These are phyloP conservation scores for Trissolcus basalis DNA, from an alignment of 1,140 invertebrate genomes.

Conservation along the genomic window DNA sequence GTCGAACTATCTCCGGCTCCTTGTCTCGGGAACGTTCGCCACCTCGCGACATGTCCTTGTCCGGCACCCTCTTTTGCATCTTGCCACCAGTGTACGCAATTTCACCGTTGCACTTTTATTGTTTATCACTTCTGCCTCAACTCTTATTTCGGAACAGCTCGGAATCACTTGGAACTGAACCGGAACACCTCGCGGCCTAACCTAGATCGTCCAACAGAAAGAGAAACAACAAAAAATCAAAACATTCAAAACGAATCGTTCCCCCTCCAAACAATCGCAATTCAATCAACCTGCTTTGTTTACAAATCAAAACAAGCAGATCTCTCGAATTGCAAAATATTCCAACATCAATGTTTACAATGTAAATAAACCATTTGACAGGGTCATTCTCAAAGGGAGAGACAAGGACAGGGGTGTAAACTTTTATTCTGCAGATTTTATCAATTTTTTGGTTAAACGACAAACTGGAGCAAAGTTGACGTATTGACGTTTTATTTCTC, in stretches of 20 bases:
- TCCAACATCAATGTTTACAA: too few relatives aligned
- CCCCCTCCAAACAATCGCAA: too few relatives aligned
- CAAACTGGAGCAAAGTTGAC: conserved; percentile 1
- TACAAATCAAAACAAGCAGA: too few relatives aligned
- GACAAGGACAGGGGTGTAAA: too few relatives aligned
- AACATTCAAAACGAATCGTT: too few relatives aligned
- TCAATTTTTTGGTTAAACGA: not conserved
- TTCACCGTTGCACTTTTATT: conserved; percentile 68
- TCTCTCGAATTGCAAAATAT: too few relatives aligned
- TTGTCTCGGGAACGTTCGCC: conserved; percentile 57
- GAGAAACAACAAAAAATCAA: not conserved
- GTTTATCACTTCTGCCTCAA: conserved; percentile 29
- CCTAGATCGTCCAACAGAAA: conserved; percentile 12
- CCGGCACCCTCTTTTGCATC: conserved; percentile 70
- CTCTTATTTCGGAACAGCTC: conserved; percentile 23
- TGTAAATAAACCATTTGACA: too few relatives aligned
- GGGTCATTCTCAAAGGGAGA: too few relatives aligned
- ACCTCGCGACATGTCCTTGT: conserved; percentile 66
- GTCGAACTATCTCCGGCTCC: conserved; percentile 65
- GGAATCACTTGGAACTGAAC: conserved; percentile 25
- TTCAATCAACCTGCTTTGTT: too few relatives aligned
- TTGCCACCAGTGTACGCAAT: conserved; percentile 56
- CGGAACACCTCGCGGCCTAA: conserved; percentile 24
- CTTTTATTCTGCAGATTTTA: too few relatives aligned
- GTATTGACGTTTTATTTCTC: not conserved